Evolutionary conservation across 1,140 invertebrate species (phyloP).

Genomic region (Trichonephila clavata): DNA sequence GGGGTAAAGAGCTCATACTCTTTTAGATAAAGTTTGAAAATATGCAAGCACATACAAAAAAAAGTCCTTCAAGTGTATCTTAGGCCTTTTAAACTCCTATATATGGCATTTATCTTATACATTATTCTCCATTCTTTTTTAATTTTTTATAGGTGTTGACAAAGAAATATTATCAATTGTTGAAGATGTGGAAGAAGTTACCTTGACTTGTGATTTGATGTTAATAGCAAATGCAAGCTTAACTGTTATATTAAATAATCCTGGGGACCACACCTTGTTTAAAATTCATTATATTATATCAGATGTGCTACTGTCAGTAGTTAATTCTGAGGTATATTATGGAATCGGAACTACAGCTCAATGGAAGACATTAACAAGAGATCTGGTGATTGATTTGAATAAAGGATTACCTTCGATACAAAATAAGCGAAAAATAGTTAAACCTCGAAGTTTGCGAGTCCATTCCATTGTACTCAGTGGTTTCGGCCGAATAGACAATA

Average conservation of each 20-base stretch:
- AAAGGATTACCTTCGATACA: slow-evolving; percentile 87
- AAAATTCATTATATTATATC: slow-evolving; percentile 91
- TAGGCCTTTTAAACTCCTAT: background rate
- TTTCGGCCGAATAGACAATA: slow-evolving; percentile 89
- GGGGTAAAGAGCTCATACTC: no score
- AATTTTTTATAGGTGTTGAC: slow-evolving; percentile 62
- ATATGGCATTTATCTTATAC: background rate
- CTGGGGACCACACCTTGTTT: slow-evolving; percentile 88
- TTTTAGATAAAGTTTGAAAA: no score
- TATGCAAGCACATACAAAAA: no score
- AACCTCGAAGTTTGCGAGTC: slow-evolving; percentile 77
- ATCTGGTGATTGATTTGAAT: slow-evolving; percentile 94
- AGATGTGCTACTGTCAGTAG: slow-evolving; percentile 86
- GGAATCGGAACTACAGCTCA: slow-evolving; percentile 87
- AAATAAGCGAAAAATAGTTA: slow-evolving; percentile 86
- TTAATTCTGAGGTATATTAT: slow-evolving; percentile 91
- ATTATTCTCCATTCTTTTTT: background rate
- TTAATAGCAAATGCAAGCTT: slow-evolving; percentile 88
- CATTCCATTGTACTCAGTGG: slow-evolving; percentile 89
- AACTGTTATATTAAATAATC: slow-evolving; percentile 88
- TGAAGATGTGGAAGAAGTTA: slow-evolving; percentile 63
- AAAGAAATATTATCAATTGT: slow-evolving; percentile 64
- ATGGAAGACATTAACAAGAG: slow-evolving; percentile 92
- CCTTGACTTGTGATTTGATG: slow-evolving; percentile 74
- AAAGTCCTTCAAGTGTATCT: no score